These are phyloP conservation scores for Antechinus stuartii DNA, from an alignment of 2,113 vertebrate genomes.

Conservation along the genomic window DNA sequence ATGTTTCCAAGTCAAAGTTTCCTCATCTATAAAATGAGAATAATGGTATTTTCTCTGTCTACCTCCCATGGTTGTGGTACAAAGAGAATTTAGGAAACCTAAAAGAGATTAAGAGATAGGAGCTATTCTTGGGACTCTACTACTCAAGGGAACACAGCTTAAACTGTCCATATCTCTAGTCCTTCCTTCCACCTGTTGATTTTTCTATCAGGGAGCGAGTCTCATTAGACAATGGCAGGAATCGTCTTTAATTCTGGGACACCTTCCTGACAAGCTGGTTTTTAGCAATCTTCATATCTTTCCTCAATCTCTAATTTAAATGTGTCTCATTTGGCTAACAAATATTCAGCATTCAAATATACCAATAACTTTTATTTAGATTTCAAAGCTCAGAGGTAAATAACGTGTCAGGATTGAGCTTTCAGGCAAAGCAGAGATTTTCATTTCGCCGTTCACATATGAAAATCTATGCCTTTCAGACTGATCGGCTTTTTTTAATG, in stretches of 20 bases:
- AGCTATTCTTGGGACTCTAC: not conserved
- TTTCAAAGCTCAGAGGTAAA: constrained; percentile 50
- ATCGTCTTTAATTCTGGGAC: constrained; percentile 38
- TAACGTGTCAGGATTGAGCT: constrained; percentile 18
- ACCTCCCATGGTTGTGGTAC: not conserved
- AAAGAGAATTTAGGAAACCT: not conserved
- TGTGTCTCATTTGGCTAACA: constrained; percentile 30
- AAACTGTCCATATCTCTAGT: not conserved
- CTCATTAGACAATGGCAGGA: constrained; percentile 16
- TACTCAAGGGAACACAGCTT: not conserved
- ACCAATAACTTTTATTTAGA: constrained; percentile 46
- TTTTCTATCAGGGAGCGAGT: constrained; percentile 6
- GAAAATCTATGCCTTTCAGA: constrained; percentile 8
- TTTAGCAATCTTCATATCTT: not conserved
- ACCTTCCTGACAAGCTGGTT: constrained; percentile 27
- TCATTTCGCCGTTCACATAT: constrained; percentile 29
- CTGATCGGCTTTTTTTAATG: constrained; percentile 35
- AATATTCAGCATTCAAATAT: constrained; percentile 33
- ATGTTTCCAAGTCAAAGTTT: not conserved
- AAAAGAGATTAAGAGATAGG: not conserved
- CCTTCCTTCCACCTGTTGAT: not conserved
- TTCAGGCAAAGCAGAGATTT: constrained; percentile 42
- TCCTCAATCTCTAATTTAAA: constrained; percentile 34
- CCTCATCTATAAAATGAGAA: not conserved
- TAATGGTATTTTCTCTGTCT: not conserved